Percentiles rank a stretch among this genome's conserved stretches.
These are phyloP conservation scores for Caranx melampygus DNA, from an alignment of 2,113 vertebrate species.

Conservation along the genomic window DNA sequence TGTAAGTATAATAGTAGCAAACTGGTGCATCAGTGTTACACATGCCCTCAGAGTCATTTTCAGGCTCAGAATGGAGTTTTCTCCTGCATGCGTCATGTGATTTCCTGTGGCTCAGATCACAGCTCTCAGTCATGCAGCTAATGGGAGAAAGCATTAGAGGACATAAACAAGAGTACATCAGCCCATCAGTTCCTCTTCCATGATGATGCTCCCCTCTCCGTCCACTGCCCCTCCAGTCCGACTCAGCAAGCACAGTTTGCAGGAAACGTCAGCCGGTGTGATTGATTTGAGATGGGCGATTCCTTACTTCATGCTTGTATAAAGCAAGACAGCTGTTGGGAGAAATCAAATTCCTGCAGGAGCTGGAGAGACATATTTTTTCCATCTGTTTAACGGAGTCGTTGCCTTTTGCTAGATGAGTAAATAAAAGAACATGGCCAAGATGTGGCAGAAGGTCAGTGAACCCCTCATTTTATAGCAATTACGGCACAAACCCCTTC, in stretches of 20 bases:
- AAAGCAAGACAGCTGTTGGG: constrained; percentile 92
- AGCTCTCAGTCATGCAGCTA: constrained; percentile 73
- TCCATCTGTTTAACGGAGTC: constrained; percentile 88
- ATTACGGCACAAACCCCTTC: constrained; percentile 81
- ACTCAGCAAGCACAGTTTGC: constrained; percentile 87
- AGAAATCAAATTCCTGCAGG: constrained; percentile 88
- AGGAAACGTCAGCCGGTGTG: constrained; percentile 87
- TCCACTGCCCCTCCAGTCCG: constrained; percentile 66
- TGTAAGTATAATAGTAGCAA: neutral
- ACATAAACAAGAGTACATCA: constrained; percentile 91
- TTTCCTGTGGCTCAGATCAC: constrained; percentile 84
- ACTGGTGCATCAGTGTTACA: constrained; percentile 6
- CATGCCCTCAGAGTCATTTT: constrained; percentile 65
- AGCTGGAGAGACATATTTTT: constrained; percentile 88
- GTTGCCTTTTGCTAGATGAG: constrained; percentile 84
- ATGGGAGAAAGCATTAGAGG: constrained; percentile 85
- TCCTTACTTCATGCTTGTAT: constrained; percentile 90
- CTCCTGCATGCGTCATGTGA: constrained; percentile 87
- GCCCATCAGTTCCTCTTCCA: constrained; percentile 85
- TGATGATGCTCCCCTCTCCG: constrained; percentile 86
- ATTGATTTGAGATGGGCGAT: constrained; percentile 90
- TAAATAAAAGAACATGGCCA: constrained; percentile 89
- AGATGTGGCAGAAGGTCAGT: constrained; percentile 85
- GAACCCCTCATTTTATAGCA: constrained; percentile 88
- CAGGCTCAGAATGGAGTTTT: constrained; percentile 85